Conservation (phyloP, 2,797 vertebrate genomes). For the Loris lydekkerianus region DNA sequence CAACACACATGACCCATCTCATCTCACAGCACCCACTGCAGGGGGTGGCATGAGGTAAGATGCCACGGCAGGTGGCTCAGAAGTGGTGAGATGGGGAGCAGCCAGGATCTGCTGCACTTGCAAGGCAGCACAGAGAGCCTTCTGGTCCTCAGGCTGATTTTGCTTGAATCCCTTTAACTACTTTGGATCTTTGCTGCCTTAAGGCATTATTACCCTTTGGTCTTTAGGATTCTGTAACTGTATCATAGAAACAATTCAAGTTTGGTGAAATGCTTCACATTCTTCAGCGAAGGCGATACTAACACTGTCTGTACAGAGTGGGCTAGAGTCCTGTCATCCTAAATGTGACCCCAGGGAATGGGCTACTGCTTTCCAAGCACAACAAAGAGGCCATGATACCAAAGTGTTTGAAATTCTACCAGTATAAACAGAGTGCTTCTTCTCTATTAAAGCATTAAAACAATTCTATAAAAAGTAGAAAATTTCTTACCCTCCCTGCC, state of each 20-base stretch:
- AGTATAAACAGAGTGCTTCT: slow-evolving; percentile 72
- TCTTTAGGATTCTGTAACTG: slow-evolving; percentile 63
- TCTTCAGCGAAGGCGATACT: slow-evolving; percentile 59
- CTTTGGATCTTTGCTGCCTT: background rate
- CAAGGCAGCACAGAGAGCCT: background rate
- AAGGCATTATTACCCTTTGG: background rate
- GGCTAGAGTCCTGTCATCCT: slow-evolving; percentile 63
- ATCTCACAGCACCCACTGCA: background rate
- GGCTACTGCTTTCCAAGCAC: slow-evolving; percentile 77
- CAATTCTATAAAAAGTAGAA: slow-evolving; percentile 71
- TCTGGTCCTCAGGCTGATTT: slow-evolving; percentile 1
- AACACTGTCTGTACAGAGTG: slow-evolving; percentile 18
- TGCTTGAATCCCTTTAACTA: background rate
- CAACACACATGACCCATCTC: background rate
- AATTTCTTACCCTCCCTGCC: slow-evolving; percentile 51
- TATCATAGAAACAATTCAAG: slow-evolving; percentile 53
- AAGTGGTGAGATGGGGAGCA: background rate
- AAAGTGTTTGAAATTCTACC: slow-evolving; percentile 79
- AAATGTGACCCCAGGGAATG: slow-evolving; percentile 64
- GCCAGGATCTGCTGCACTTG: background rate
- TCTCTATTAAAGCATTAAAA: slow-evolving; percentile 74
- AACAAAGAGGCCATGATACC: slow-evolving; percentile 71
- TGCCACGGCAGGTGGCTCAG: background rate
- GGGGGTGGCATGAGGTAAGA: background rate
- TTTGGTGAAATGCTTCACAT: slow-evolving; percentile 59